Base-by-base conservation (phyloP, 1,140 invertebrate genomes). In the Colletes gigas region DNA sequence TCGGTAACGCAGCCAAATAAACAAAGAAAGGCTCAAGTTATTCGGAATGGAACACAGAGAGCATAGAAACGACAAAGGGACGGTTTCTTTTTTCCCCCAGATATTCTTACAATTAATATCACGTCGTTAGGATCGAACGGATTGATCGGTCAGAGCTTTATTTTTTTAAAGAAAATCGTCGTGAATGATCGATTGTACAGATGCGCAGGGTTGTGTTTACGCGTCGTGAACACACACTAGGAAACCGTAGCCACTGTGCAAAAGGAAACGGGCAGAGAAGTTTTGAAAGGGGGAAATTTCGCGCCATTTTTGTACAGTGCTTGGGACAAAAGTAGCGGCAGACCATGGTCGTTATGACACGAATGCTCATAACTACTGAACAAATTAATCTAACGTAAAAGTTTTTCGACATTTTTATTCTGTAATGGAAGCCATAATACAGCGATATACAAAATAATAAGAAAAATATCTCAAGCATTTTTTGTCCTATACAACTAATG, bases 1-100 rank as follows among this genome's bases (percentile, higher is more conserved):
- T 30, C 84, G 88, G 85, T 86, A 89, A 88, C 68, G 88, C 89
- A 88, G 90, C 84, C 83, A 89, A 88, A 87, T 81, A 90, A 75
- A 88, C 21, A 70, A 83, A 79, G 50, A 82, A 76, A 86, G 67
- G 77, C 76, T 80, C 82, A 52, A 89, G 81, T 82, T 81, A 86
- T 86, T 87, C 78, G 76, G 77, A 44, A 78, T 39, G 73, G 60
- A 84, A 70, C 65, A 74, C 54, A 84, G 62, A 10, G 59, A 81
- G 52, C 47, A 74, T 60, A 60, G 60, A 67, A 12, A 14, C 41
- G 54, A 74, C 7, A 55, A 12, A 55, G 21, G 15, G 6, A 55
- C 3, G 5, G 5, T 21, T 5, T 10, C 54, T 30, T 52, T 17
- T 52, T 21, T 14, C 15, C 9, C 7, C 9, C 7, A 66, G 39